Evolutionary conservation across 2,113 vertebrate species (phyloP).

Genomic region (Triplophysa siluroides): DNA sequence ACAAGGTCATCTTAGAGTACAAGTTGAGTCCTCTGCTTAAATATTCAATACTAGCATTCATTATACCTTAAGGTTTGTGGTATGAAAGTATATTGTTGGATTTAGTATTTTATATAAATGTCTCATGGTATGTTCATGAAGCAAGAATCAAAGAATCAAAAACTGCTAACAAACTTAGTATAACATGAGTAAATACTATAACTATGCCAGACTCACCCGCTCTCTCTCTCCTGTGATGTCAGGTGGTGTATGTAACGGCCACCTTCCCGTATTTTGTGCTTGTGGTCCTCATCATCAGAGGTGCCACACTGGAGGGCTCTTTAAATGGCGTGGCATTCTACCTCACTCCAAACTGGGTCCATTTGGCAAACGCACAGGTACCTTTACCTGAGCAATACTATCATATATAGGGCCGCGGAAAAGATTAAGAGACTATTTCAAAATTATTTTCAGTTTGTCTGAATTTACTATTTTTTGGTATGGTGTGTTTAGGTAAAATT

Average conservation of each 20-base stretch:
- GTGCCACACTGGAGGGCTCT: slow-evolving; percentile 74
- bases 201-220: neutral
- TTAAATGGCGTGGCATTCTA: slow-evolving; percentile 76
- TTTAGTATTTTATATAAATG: too few relatives aligned
- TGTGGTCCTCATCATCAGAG: slow-evolving; percentile 74
- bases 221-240: slow-evolving; percentile 30
- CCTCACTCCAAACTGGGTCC: slow-evolving; percentile 77
- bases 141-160: too few relatives aligned
- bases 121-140: too few relatives aligned
- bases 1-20: neutral
- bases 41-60: too few relatives aligned
- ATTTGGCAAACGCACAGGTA: slow-evolving; percentile 78
- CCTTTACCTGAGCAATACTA: neutral
- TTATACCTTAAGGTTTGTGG: too few relatives aligned
- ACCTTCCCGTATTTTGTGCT: slow-evolving; percentile 80
- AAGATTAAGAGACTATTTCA: too few relatives aligned
- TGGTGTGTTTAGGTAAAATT: too few relatives aligned
- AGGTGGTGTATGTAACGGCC: slow-evolving; percentile 81
- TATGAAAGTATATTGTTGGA: too few relatives aligned
- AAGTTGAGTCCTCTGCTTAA: neutral
- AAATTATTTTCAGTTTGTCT: too few relatives aligned
- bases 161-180: neutral
- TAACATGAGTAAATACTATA: neutral
- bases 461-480: too few relatives aligned
- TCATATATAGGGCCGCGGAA: neutral